phyloP scores from a whole-genome alignment of 2,113 vertebrate genomes.

The Alces alces region DNA sequence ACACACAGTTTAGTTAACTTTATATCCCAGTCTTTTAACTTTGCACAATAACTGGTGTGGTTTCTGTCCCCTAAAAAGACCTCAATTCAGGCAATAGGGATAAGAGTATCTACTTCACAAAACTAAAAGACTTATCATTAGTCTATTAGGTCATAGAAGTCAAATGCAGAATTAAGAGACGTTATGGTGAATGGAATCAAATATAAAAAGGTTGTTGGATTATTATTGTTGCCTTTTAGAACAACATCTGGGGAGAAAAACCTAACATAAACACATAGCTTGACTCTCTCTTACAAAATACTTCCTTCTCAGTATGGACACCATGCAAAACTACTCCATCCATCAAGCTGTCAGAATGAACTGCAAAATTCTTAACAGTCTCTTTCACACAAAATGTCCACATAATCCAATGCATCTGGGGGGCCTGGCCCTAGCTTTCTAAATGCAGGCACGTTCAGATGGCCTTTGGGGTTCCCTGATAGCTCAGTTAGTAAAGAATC shows the following conservation, averaged over 20 bases:
- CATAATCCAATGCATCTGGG: background rate
- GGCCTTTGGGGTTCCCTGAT: background rate
- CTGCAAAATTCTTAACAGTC: constrained; percentile 23
- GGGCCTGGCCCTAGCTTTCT: background rate
- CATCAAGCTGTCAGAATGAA: constrained; percentile 56
- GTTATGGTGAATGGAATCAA: background rate
- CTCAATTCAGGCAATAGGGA: background rate
- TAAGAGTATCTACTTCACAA: background rate
- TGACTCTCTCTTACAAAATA: background rate
- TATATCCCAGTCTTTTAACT: background rate
- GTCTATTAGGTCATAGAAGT: background rate
- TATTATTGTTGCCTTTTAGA: background rate
- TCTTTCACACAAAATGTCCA: constrained; percentile 12
- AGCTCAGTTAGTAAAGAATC: background rate
- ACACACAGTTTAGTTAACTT: background rate
- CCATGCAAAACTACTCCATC: constrained; percentile 47
- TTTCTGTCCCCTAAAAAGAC: background rate
- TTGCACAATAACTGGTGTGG: background rate
- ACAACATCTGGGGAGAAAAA: background rate
- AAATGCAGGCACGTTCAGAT: background rate
- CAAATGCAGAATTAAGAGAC: constrained; percentile 20
- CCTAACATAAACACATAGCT: background rate
- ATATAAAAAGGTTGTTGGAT: background rate
- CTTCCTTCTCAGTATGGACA: constrained; percentile 14
- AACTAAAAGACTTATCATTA: background rate